Evolutionary conservation across 2,797 vertebrate genomes (phyloP).

Genomic region (Argentina silus): DNA sequence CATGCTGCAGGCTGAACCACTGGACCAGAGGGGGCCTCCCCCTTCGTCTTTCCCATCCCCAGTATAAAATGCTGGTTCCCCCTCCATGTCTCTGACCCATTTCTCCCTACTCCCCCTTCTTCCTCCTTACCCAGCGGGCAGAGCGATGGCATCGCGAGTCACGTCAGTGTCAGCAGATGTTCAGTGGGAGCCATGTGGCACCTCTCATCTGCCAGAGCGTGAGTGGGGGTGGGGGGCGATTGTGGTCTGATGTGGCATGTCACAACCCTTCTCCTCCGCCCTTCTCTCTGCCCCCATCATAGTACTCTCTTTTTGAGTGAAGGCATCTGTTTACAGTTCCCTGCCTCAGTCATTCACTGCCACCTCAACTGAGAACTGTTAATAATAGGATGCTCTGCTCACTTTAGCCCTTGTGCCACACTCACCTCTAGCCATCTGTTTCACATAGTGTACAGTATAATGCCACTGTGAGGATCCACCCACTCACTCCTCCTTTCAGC

Average conservation of each 20-base stretch:
- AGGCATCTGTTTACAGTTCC: conserved; percentile 60
- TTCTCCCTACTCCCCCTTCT: conserved; percentile 43
- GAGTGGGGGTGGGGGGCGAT: conserved; percentile 1
- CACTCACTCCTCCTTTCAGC: too few relatives aligned
- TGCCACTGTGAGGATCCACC: too few relatives aligned
- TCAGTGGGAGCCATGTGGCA: conserved; percentile 62
- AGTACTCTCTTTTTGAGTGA: conserved; percentile 39
- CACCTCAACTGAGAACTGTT: conserved; percentile 31
- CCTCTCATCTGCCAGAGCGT: conserved; percentile 51
- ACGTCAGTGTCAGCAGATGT: conserved; percentile 73
- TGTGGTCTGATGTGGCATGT: conserved; percentile 22
- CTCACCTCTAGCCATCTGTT: background rate
- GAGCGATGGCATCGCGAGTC: conserved; percentile 67
- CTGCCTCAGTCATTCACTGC: conserved; percentile 58
- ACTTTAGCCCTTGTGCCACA: background rate
- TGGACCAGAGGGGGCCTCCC: conserved; percentile 39
- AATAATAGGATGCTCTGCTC: background rate
- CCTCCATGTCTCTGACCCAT: conserved; percentile 69
- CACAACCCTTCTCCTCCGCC: conserved; percentile 6
- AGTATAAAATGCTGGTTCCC: conserved; percentile 60
- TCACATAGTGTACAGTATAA: too few relatives aligned
- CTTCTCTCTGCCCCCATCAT: background rate
- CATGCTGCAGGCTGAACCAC: conserved; percentile 59
- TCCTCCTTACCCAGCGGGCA: conserved; percentile 59
- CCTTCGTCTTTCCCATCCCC: conserved; percentile 14